Percentiles rank a stretch among this genome's conserved stretches.
Evolutionary conservation across 2,113 vertebrate species (phyloP).

Genomic region (Phylloscopus whistleri): DNA sequence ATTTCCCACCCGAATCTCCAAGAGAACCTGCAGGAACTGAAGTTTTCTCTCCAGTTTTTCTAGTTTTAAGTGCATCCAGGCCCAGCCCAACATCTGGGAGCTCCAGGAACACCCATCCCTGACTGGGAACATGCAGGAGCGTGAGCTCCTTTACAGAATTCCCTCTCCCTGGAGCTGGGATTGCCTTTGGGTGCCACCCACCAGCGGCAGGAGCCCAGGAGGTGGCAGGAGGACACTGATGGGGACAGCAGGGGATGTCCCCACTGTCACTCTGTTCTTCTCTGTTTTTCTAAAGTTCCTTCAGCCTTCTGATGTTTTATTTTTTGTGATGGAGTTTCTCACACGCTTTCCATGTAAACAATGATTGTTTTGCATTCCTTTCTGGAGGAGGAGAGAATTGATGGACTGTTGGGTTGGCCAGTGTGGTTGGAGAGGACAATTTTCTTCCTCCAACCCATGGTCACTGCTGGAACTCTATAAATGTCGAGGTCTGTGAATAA

Average conservation of each 20-base stretch:
- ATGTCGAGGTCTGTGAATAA: no score
- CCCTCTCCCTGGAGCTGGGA: not conserved
- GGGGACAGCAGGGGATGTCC: not conserved
- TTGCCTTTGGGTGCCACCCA: not conserved
- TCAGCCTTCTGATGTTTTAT: no score
- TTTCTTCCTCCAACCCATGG: no score
- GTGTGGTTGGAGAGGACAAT: no score
- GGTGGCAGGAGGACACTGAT: rapidly evolving
- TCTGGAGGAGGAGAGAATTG: no score
- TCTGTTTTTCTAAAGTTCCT: no score
- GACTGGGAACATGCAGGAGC: rapidly evolving
- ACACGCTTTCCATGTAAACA: no score
- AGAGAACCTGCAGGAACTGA: not conserved
- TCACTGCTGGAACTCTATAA: no score
- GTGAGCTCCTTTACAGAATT: rapidly evolving
- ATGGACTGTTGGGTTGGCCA: no score
- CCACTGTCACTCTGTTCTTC: no score
- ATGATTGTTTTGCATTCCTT: no score
- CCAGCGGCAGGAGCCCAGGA: not conserved
- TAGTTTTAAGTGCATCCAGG: not conserved
- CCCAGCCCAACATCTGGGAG: not conserved
- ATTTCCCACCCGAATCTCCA: not conserved
- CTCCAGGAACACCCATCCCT: not conserved
- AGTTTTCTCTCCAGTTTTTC: not conserved
- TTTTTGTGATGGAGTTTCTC: no score